Percentiles rank a stretch among this genome's conserved stretches.
Conservation (phyloP, 2,113 vertebrate genomes). For the Gadus chalcogrammus region DNA sequence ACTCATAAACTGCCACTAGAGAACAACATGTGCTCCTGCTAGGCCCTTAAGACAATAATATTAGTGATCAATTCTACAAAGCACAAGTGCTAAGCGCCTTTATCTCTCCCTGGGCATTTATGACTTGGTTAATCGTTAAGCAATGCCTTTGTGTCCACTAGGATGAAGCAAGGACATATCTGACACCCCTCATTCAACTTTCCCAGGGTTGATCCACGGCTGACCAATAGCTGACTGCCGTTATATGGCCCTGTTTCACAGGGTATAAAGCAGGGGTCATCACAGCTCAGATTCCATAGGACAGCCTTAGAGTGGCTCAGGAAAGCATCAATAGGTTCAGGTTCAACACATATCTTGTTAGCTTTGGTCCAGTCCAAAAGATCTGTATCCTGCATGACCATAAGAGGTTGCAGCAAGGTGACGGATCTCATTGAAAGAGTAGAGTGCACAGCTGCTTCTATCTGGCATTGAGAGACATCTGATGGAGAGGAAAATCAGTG, state of each 20-base stretch:
- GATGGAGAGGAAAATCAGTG: constrained; percentile 62
- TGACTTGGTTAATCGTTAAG: constrained; percentile 77
- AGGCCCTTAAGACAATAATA: constrained; percentile 61
- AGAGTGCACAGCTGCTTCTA: constrained; percentile 27
- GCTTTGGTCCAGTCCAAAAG: too few relatives aligned
- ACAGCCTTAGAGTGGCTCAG: constrained; percentile 13
- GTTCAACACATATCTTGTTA: too few relatives aligned
- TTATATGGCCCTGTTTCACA: constrained; percentile 34
- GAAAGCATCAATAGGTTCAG: neutral
- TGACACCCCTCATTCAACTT: constrained; percentile 55
- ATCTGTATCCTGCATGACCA: constrained; percentile 6
- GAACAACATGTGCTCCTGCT: constrained; percentile 55
- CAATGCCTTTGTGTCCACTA: constrained; percentile 65
- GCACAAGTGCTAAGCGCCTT: constrained; percentile 49
- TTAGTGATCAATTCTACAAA: constrained; percentile 68
- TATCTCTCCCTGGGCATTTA: constrained; percentile 70
- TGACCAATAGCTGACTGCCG: constrained; percentile 61
- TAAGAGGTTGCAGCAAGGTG: neutral
- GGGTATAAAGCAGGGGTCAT: constrained; percentile 61
- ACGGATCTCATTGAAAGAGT: constrained; percentile 32
- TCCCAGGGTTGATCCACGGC: constrained; percentile 59
- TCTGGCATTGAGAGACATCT: constrained; percentile 32
- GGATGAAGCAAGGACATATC: constrained; percentile 70
- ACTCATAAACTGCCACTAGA: constrained; percentile 50
- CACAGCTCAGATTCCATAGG: constrained; percentile 21